Evolutionary conservation across 2,888 invertebrate genomes (phyloP).

Genomic region (Hyles lineata): DNA sequence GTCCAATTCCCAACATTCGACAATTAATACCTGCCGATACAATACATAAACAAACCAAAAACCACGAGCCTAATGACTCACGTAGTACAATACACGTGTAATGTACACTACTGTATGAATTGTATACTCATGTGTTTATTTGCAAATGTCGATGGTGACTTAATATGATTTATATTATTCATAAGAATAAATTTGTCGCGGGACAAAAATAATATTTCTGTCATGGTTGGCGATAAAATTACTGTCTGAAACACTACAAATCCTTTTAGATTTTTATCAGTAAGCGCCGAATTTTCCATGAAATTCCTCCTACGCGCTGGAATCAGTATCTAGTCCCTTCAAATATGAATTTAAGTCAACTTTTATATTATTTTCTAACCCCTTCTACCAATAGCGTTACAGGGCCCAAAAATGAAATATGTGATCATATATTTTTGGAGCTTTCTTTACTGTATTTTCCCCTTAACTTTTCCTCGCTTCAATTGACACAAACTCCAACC

Average conservation of each 20-base stretch:
- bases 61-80: constrained; percentile 78
- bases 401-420: no score
- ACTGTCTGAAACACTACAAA: no score
- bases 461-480: neutral
- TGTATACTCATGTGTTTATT: constrained; percentile 51
- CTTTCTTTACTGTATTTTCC: no score
- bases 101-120: constrained; percentile 69
- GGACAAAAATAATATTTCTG: neutral
- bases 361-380: no score
- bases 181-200: neutral
- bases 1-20: constrained; percentile 68
- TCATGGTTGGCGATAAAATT: neutral
- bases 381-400: no score
- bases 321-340: no score
- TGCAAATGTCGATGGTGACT: constrained; percentile 13
- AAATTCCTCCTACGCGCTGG: no score
- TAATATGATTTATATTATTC: constrained; percentile 20
- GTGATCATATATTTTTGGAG: no score
- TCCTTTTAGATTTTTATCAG: no score
- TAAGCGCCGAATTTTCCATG: no score
- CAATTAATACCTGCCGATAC: constrained; percentile 70
- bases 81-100: constrained; percentile 82
- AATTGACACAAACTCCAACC: no score
- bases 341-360: no score
- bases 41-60: constrained; percentile 82